Conservation (phyloP, 2,113 vertebrate genomes). For the Toxotes jaculatrix region DNA sequence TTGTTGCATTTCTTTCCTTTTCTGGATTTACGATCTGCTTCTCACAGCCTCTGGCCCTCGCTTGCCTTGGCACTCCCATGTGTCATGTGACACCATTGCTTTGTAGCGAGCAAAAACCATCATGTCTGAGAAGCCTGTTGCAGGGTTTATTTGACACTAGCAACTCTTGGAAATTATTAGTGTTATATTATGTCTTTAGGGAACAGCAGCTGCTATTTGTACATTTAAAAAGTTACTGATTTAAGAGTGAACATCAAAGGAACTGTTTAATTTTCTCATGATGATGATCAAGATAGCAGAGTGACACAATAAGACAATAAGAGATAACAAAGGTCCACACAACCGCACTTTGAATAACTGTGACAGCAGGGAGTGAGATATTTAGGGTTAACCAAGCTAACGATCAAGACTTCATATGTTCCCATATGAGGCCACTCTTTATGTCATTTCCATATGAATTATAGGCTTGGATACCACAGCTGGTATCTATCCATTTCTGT, state of each 20-base stretch:
- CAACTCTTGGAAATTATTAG: neutral
- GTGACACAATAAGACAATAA: neutral
- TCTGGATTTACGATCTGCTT: conserved; percentile 68
- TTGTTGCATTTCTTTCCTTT: conserved; percentile 70
- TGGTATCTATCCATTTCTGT: conserved; percentile 20
- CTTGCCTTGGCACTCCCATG: conserved; percentile 47
- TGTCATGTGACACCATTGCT: conserved; percentile 69
- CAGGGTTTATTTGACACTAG: conserved; percentile 8
- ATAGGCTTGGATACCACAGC: conserved; percentile 3
- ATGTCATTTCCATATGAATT: conserved; percentile 35
- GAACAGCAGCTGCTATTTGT: neutral
- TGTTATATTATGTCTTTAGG: neutral
- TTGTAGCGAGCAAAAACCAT: conserved; percentile 41
- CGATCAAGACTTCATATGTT: neutral
- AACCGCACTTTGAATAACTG: neutral
- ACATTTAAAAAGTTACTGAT: neutral
- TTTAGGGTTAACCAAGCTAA: neutral
- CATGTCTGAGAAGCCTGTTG: neutral
- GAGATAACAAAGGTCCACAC: neutral
- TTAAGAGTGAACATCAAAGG: neutral
- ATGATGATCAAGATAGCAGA: neutral
- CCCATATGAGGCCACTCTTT: conserved; percentile 2
- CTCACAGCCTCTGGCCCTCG: conserved; percentile 57
- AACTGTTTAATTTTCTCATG: neutral
- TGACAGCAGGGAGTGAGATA: neutral